These are phyloP conservation scores for Echeneis naucrates DNA, from an alignment of 2,797 vertebrate genomes.

Conservation along the genomic window DNA sequence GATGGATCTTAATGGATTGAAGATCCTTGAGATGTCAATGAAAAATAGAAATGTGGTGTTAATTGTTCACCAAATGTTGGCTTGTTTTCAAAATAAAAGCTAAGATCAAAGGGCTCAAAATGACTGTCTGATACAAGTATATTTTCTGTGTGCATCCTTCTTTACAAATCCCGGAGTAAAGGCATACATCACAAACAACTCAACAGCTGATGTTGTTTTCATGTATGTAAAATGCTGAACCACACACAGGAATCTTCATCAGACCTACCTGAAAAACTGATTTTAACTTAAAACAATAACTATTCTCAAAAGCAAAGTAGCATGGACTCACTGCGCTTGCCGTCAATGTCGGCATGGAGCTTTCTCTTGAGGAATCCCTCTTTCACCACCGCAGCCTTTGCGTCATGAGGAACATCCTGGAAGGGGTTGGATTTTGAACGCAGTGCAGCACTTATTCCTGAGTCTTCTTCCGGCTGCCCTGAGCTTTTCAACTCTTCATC, in stretches of 20 bases:
- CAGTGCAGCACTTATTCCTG: conserved; percentile 37
- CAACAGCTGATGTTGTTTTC: background rate
- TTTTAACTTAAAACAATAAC: background rate
- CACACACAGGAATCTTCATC: background rate
- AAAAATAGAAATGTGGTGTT: too few species aligned
- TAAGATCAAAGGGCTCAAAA: background rate
- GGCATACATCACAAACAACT: background rate
- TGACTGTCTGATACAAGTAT: background rate
- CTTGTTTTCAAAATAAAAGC: background rate
- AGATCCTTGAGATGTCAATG: too few species aligned
- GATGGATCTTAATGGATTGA: too few species aligned
- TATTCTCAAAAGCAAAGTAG: background rate
- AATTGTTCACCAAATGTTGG: too few species aligned
- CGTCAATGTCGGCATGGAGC: conserved; percentile 90
- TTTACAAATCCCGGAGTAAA: too few species aligned
- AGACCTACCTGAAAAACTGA: background rate
- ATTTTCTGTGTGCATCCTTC: too few species aligned
- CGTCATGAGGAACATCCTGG: conserved; percentile 85
- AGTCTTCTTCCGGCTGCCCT: conserved; percentile 67
- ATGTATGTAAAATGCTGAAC: background rate
- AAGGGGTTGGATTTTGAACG: conserved; percentile 89
- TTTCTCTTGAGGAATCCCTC: conserved; percentile 91
- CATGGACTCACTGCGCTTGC: conserved; percentile 90
- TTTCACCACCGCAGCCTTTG: conserved; percentile 84
- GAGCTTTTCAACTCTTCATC: conserved; percentile 81